Evolutionary conservation across 2,888 invertebrate genomes (phyloP), one percentile per base, ranked within the genome.

Genomic region (Salpingus planirostris): DNA sequence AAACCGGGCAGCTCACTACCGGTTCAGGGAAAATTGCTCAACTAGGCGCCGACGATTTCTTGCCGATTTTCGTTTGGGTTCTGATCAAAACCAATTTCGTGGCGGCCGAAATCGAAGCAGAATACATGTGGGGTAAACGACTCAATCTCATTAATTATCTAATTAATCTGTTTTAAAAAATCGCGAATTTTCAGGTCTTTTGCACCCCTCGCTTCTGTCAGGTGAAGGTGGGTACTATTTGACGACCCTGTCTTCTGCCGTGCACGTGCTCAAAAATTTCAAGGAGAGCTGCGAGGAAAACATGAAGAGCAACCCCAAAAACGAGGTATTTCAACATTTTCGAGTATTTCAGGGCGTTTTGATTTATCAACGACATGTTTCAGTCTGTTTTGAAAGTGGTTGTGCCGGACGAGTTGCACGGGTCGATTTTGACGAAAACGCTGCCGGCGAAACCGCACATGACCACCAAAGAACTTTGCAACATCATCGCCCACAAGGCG

Each of bases 181-280:
- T 18, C 6, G 15, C n/a, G n/a, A n/a, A n/a, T n/a, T 18, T 46
- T 18, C 33, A 55, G 64, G 84, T 2, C 70, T 97, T 21, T 69
- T 96, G 18, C 95, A 95, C 36, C 89, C 90, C 1, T 89, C 91
- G 1, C 66, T 95, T 29, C 70, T 92, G 27, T 86, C 86, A 0
- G 93, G 93, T 2, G 93, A 95, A 60, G 92, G 91, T 1, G 91
- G 91, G 3, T 96, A 95, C 65, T 95, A 95, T 61, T 74, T 96
- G 36, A 92, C 95, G 1, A 88, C 92, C 0, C 70, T 96, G 30
- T 91, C 91, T 57, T 89, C 91, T 31, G 95, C 95, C 11, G 89
- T 95, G 0, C 84, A 89, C 29, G 84, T 89, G 36, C 69, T 91
- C 52, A 90, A 90, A 66, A 78, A 80, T 38, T 61, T 64, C 41